Conservation (phyloP, 2,113 vertebrate species). For the Labeo catla region DNA sequence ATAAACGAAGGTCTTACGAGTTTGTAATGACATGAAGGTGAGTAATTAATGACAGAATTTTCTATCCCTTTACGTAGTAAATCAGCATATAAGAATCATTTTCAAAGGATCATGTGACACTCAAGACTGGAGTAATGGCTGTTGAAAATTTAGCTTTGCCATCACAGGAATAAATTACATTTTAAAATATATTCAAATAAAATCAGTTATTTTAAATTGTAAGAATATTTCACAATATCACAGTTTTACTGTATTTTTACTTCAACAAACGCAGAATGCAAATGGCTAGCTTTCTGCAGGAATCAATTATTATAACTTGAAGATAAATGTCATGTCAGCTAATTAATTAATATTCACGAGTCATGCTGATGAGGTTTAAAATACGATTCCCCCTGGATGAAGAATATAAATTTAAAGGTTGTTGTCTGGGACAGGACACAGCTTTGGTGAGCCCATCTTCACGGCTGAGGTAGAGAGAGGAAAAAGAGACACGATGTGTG, state of each 20-base stretch:
- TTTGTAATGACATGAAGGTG: too few species aligned
- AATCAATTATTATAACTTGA: background rate
- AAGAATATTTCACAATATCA: background rate
- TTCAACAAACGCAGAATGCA: background rate
- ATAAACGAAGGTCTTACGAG: too few species aligned
- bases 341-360: too few species aligned
- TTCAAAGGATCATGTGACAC: background rate
- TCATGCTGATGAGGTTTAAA: background rate
- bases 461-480: constrained; percentile 58
- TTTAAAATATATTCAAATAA: background rate
- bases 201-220: background rate
- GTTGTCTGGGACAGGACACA: constrained; percentile 55
- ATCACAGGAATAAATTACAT: background rate
- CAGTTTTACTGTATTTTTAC: background rate
- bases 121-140: background rate
- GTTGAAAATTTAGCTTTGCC: background rate
- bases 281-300: background rate
- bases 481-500: constrained; percentile 42
- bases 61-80: background rate
- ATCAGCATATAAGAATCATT: background rate
- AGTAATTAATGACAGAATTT: too few species aligned
- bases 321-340: background rate
- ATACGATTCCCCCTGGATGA: background rate
- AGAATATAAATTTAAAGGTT: constrained; percentile 50
- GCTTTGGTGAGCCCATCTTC: constrained; percentile 66